Evolutionary conservation across 2,797 vertebrate species (phyloP).

Genomic region (Platyrinchus mystaceus): DNA sequence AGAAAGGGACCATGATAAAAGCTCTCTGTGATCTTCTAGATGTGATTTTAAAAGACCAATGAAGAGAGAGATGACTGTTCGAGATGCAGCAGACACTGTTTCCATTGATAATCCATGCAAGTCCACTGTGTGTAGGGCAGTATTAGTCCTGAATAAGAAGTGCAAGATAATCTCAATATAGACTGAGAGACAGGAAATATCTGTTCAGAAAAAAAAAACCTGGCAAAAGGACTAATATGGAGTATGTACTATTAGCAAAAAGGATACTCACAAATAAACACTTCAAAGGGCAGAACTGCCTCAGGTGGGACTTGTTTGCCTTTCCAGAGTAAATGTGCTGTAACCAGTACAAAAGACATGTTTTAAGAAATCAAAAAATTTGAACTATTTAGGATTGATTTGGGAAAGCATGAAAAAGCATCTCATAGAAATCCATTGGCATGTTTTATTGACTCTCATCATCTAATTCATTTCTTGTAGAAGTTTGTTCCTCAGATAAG

Average conservation of each 20-base stretch:
- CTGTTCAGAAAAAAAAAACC: background rate
- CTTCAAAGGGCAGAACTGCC: background rate
- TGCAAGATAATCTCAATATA: background rate
- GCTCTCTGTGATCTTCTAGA: background rate
- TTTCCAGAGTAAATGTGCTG: background rate
- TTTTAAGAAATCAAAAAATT: background rate
- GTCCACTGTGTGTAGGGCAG: background rate
- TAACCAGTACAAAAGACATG: background rate
- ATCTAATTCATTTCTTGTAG: background rate
- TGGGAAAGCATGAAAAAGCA: background rate
- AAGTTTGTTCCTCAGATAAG: background rate
- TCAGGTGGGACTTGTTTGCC: background rate
- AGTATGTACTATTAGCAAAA: background rate
- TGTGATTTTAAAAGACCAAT: background rate
- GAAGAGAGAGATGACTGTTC: background rate
- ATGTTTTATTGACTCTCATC: background rate
- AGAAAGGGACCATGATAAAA: background rate
- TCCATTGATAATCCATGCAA: background rate
- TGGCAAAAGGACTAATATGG: background rate
- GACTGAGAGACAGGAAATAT: background rate
- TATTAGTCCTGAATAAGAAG: background rate
- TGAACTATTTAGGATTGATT: background rate
- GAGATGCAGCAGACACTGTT: background rate
- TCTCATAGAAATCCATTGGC: background rate
- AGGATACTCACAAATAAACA: background rate